phyloP scores from a whole-genome alignment of 2,888 invertebrate genomes.

The Cephus sareptanus region DNA sequence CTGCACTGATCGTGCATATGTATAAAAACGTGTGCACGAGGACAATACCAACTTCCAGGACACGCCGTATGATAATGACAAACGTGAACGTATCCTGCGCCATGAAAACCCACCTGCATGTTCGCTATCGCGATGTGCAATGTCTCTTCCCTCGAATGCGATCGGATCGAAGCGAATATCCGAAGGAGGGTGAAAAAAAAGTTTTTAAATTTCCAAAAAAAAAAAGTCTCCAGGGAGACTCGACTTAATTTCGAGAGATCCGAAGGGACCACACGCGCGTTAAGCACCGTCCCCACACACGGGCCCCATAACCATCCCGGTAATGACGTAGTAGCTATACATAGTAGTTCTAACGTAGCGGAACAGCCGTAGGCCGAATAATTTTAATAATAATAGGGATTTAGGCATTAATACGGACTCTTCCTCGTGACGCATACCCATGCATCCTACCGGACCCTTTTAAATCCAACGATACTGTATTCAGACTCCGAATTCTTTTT shows the following conservation, averaged over 20 bases:
- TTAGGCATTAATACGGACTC: conserved; percentile 39
- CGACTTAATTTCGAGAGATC: conserved; percentile 25
- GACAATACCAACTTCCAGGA: background rate
- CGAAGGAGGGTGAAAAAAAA: background rate
- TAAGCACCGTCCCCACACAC: background rate
- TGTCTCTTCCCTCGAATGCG: background rate
- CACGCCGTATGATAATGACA: conserved; percentile 8
- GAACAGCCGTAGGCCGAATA: conserved; percentile 42
- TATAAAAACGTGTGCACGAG: conserved; percentile 1
- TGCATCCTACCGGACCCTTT: conserved; percentile 1
- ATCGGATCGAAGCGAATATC: background rate
- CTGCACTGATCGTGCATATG: conserved; percentile 6
- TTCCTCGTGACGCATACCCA: conserved; percentile 14
- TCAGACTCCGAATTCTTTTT: conserved; percentile 5
- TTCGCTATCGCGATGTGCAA: background rate
- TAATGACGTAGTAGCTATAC: conserved; percentile 35
- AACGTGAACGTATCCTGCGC: background rate
- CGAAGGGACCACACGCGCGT: conserved; percentile 35
- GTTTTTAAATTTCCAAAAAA: background rate
- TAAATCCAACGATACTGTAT: background rate
- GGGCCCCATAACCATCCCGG: background rate
- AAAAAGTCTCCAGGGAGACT: background rate
- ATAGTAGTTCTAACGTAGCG: conserved; percentile 40
- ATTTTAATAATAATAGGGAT: conserved; percentile 52
- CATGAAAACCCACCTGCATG: background rate